These are phyloP conservation scores for Adelosebastes latens DNA, from an alignment of 2,797 vertebrate genomes.

Conservation along the genomic window DNA sequence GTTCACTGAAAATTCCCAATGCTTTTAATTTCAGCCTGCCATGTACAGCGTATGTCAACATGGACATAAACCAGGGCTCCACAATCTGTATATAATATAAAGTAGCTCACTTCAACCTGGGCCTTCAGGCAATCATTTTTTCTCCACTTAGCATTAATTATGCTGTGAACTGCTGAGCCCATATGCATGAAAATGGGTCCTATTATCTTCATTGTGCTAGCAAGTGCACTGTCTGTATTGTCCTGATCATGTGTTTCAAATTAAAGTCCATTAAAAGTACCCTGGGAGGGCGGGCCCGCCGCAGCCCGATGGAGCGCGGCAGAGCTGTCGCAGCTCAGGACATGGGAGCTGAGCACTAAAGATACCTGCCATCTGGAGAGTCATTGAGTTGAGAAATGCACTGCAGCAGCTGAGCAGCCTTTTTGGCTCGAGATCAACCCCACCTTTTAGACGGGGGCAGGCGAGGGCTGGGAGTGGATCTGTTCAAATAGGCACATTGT, in stretches of 20 bases:
- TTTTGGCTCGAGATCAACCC: constrained; percentile 58
- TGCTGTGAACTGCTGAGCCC: constrained; percentile 18
- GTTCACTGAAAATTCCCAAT: background rate
- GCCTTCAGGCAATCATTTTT: constrained; percentile 18
- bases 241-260: constrained; percentile 66
- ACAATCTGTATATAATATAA: background rate
- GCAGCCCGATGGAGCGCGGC: constrained; percentile 42
- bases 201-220: constrained; percentile 48
- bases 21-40: background rate
- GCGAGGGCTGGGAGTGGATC: constrained; percentile 11
- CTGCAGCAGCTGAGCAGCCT: constrained; percentile 58
- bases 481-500: background rate
- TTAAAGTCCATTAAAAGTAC: constrained; percentile 68
- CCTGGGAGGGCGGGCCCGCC: constrained; percentile 38
- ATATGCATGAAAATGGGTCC: constrained; percentile 22
- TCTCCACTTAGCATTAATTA: constrained; percentile 49
- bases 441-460: constrained; percentile 32
- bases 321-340: constrained; percentile 61
- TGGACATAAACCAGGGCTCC: background rate
- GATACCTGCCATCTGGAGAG: constrained; percentile 80
- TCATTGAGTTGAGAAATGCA: constrained; percentile 75
- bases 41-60: background rate
- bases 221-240: constrained; percentile 40
- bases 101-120: constrained; percentile 1
- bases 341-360: constrained; percentile 67